phyloP scores from a whole-genome alignment of 2,888 invertebrate species.

The Teleiodes luculella region DNA sequence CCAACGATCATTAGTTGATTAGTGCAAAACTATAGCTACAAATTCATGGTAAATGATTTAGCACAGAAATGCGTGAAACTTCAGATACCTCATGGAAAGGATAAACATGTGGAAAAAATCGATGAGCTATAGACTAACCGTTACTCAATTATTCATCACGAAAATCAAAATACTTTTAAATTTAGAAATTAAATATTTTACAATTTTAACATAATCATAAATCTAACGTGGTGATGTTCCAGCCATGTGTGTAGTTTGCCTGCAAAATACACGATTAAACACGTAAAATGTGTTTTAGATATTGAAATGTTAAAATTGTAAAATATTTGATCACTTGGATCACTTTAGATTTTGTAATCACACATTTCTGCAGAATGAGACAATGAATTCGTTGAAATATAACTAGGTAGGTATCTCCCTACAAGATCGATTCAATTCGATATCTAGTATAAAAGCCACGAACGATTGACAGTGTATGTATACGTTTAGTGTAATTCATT shows the following conservation, averaged over 20 bases:
- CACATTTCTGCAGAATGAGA: background rate
- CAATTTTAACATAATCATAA: background rate
- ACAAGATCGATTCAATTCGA: background rate
- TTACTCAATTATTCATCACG: background rate
- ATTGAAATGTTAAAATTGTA: no score
- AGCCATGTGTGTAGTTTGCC: no score
- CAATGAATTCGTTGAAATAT: background rate
- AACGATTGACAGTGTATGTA: background rate
- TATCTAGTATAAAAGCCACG: constrained; percentile 1
- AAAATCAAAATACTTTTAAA: no score
- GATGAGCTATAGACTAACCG: background rate
- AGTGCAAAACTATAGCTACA: constrained; percentile 39
- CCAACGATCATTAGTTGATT: constrained; percentile 23
- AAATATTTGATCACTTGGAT: no score
- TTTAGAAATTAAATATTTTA: background rate
- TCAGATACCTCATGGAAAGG: background rate
- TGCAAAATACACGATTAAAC: no score
- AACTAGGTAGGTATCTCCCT: background rate
- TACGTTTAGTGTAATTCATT: background rate
- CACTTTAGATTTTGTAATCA: background rate
- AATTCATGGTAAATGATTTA: constrained; percentile 17
- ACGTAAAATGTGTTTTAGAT: no score
- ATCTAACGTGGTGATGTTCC: no score
- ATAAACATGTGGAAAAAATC: background rate
- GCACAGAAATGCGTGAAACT: background rate